Evolutionary conservation across 2,797 vertebrate species (phyloP).

Genomic region (Falco rusticolus): DNA sequence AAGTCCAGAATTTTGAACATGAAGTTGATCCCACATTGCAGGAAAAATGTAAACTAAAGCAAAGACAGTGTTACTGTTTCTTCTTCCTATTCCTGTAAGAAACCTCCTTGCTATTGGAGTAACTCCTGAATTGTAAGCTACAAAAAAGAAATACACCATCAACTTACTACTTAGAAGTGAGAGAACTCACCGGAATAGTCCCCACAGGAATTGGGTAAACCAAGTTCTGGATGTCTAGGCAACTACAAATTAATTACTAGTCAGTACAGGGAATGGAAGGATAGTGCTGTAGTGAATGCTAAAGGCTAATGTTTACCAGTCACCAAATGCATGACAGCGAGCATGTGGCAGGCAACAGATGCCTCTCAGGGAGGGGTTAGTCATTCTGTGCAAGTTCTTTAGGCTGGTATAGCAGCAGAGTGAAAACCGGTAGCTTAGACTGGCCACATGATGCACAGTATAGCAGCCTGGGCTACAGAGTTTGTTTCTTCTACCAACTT

Average conservation of each 20-base stretch:
- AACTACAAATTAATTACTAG: neutral
- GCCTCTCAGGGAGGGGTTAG: neutral
- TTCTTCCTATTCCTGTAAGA: neutral
- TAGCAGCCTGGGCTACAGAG: neutral
- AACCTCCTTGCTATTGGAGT: neutral
- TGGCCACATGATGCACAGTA: neutral
- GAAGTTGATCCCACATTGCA: neutral
- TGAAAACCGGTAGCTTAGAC: neutral
- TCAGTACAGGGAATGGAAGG: neutral
- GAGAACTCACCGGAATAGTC: neutral
- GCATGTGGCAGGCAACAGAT: neutral
- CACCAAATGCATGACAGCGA: neutral
- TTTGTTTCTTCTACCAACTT: neutral
- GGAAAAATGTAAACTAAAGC: neutral
- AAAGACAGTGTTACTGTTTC: neutral
- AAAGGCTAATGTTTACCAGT: neutral
- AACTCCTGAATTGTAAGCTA: neutral
- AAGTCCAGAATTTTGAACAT: neutral
- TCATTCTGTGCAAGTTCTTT: neutral
- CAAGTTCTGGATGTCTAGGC: neutral
- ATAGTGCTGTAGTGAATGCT: neutral
- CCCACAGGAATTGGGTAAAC: neutral
- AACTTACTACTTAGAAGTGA: neutral
- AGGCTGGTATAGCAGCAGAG: neutral
- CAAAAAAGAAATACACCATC: neutral